These are phyloP conservation scores for Trichopria drosophilae DNA, from an alignment of 2,888 invertebrate species.

Conservation along the genomic window DNA sequence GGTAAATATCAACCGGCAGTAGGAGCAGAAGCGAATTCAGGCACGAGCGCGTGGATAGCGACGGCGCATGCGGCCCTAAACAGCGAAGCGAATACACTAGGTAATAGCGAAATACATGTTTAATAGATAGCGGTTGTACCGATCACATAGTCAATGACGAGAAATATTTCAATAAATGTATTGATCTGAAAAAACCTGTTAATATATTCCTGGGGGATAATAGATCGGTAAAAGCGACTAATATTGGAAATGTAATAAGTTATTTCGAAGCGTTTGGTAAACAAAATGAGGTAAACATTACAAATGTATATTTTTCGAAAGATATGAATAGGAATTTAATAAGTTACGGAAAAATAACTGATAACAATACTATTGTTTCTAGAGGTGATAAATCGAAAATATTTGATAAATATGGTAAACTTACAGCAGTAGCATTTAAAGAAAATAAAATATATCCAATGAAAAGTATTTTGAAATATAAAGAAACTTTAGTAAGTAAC, in stretches of 20 bases:
- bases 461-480: background rate
- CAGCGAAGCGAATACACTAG: background rate
- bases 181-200: background rate
- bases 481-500: background rate
- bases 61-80: background rate
- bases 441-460: background rate
- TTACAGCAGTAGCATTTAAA: conserved; percentile 14
- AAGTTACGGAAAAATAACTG: conserved; percentile 6
- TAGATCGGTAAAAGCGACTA: no score
- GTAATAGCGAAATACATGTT: background rate
- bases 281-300: background rate
- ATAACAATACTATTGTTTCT: conserved; percentile 7
- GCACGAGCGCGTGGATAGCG: no score
- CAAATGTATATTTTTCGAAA: conserved; percentile 6
- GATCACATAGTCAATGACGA: background rate
- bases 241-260: background rate
- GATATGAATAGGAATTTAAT: conserved; percentile 11
- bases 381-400: conserved; percentile 5
- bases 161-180: background rate
- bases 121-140: no score
- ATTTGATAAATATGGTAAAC: conserved; percentile 10
- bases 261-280: conserved; percentile 5
- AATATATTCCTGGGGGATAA: background rate
- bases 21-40: no score
- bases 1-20: no score